Percentiles rank a stretch among this genome's conserved stretches.
Conservation (phyloP, 2,888 invertebrate genomes). For the Cheilosia vulpina region DNA sequence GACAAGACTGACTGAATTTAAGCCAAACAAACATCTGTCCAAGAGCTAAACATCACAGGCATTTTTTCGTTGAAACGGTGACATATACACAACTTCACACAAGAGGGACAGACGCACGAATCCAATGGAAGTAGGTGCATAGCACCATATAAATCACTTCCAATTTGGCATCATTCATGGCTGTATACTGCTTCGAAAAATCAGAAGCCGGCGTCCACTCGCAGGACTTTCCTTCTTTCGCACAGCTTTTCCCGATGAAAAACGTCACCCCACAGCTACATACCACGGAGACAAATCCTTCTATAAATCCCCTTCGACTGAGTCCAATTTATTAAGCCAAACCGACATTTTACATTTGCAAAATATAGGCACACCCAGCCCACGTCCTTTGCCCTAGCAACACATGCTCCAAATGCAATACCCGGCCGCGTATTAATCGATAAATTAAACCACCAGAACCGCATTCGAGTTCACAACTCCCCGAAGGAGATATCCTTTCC, state of each 20-base stretch:
- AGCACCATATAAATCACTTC: not conserved
- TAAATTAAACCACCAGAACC: conserved; percentile 65
- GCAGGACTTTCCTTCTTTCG: not conserved
- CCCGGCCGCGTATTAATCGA: conserved; percentile 61
- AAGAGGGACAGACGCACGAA: too few species aligned
- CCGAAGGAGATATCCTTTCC: conserved; percentile 21
- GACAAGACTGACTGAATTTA: too few species aligned
- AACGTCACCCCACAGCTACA: not conserved
- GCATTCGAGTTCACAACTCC: conserved; percentile 44
- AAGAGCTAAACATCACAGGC: too few species aligned
- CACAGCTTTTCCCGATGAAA: too few species aligned
- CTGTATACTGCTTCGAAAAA: not conserved
- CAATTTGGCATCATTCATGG: not conserved
- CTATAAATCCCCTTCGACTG: conserved; percentile 56
- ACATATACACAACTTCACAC: too few species aligned
- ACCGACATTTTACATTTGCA: conserved; percentile 55
- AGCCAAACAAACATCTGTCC: too few species aligned
- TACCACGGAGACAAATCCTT: conserved; percentile 11
- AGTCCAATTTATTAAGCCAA: conserved; percentile 65
- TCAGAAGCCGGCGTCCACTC: conserved; percentile 8
- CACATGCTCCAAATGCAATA: conserved; percentile 62
- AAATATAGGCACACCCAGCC: conserved; percentile 26
- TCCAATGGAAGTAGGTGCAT: not conserved
- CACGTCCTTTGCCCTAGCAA: conserved; percentile 63
- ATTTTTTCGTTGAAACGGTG: too few species aligned